phyloP scores from a whole-genome alignment of 2,113 vertebrate genomes.

The Perca schrenkii region DNA sequence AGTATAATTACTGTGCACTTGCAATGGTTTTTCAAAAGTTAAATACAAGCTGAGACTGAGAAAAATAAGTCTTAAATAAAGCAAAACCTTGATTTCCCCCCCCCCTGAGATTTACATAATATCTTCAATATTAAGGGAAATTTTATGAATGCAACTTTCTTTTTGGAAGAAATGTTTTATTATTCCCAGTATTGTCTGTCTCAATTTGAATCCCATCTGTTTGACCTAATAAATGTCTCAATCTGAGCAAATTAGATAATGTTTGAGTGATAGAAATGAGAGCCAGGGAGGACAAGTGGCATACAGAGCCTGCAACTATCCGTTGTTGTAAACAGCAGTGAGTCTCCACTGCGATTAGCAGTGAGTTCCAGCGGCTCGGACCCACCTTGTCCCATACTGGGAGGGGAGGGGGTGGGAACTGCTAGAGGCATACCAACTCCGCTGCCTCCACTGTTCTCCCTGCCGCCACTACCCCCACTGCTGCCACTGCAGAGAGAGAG shows the following conservation, averaged over 20 bases:
- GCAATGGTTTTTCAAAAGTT: background rate
- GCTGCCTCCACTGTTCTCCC: constrained; percentile 96
- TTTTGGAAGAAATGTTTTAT: background rate
- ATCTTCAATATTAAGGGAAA: background rate
- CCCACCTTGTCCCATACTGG: constrained; percentile 93
- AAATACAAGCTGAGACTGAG: background rate
- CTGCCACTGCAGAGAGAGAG: constrained; percentile 86
- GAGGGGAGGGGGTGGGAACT: constrained; percentile 96
- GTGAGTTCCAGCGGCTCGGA: background rate
- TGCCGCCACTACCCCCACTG: constrained; percentile 95
- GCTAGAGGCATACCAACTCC: constrained; percentile 94
- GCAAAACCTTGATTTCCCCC: background rate
- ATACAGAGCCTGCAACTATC: background rate
- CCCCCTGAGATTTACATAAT: background rate
- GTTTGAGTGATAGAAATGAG: background rate
- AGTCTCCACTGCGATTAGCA: background rate
- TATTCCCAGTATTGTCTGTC: background rate
- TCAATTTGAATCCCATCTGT: background rate
- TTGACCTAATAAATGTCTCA: background rate
- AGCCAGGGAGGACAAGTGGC: background rate
- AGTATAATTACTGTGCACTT: background rate
- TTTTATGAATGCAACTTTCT: background rate
- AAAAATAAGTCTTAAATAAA: background rate
- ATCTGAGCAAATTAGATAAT: background rate
- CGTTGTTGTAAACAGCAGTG: background rate